A percentile compares a stretch with the other conserved stretches of the same genome.
These are phyloP conservation scores for Tetragonula carbonaria DNA, from an alignment of 2,888 invertebrate genomes.

Conservation along the genomic window DNA sequence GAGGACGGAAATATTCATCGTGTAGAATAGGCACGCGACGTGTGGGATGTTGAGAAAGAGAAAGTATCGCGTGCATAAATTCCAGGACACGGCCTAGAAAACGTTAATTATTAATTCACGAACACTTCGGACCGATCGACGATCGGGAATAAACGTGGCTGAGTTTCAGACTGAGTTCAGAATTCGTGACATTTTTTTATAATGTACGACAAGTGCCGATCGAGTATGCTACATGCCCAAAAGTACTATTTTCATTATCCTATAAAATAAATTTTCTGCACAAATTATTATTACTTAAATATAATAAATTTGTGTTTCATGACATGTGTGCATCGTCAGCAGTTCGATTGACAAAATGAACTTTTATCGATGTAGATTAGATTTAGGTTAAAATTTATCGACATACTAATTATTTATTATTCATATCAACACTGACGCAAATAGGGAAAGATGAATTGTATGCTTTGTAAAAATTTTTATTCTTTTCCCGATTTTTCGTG, in stretches of 20 bases:
- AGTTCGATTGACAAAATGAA: too few relatives aligned
- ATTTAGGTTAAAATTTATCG: too few relatives aligned
- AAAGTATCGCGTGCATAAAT: conserved; percentile 26
- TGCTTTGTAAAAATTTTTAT: too few relatives aligned
- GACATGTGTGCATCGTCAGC: too few relatives aligned
- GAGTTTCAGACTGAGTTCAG: background rate
- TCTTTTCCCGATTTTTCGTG: too few relatives aligned
- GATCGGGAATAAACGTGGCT: background rate
- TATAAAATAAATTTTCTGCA: background rate
- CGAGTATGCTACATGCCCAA: background rate
- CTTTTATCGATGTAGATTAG: too few relatives aligned
- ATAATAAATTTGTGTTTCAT: too few relatives aligned
- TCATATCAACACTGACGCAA: too few relatives aligned
- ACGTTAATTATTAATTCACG: conserved; percentile 6
- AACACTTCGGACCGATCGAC: background rate
- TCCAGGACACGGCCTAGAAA: background rate
- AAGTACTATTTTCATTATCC: background rate
- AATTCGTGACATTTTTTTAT: background rate
- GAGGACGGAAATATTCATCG: conserved; percentile 32
- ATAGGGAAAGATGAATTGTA: too few relatives aligned
- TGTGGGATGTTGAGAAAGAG: background rate
- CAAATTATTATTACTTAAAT: too few relatives aligned
- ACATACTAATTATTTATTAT: too few relatives aligned
- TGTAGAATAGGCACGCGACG: conserved; percentile 11
- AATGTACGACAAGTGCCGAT: background rate